Base-by-base conservation (phyloP, 2,888 invertebrate genomes). In the Auanema sp. region DNA sequence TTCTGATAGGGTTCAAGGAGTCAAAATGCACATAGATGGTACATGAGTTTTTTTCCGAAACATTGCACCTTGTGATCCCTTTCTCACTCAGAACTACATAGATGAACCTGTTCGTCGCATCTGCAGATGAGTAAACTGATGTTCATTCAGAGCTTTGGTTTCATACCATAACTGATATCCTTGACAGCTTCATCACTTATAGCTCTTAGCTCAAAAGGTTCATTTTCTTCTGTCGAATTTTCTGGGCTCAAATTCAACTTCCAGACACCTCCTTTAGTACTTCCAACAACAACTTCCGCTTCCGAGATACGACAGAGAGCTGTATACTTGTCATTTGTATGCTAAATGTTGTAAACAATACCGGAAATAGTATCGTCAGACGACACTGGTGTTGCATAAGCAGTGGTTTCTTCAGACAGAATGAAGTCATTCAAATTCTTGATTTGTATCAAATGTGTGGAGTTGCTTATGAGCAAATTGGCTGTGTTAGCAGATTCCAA, bases 381-480 rank as follows among this genome's bases (percentile, higher is more conserved):
- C 10, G 71, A 65, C 2, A 79, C 49, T 5, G 64, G 47, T 53
- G 79, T 74, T 12, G 74, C 68, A n/a, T 79, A 63, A 11, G 73
- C 68, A 21, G 62, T 62, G 5, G 78, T 71, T 14, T 76, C 72
- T 8, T 72, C 71, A 1, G 68, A 65, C 51, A 81, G 60, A 25
- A 73, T 64, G 60, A 72, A 80, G 51, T 81, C 77, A 59, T 79
- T 72, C 5, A 71, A 43, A 53, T 76, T 66, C 14, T 64, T 62
- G 52, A 72, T 52, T 51, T 69, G 65, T 4, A 79, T 52, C 12
- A 80, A 24, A 47, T 72, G 68, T 8, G 72, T 76, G 11, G 77
- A 77, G 50, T 80, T 80, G 6, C 78, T 69, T 50, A 80, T 75
- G 8, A 80, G 49, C 10, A 79, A 23, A 14, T 65, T 70, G n/a